Evolutionary conservation across 30 jellyfish, hydroid and myxozoan species (phyloP).

Genomic region (Clytia hemisphaerica): DNA sequence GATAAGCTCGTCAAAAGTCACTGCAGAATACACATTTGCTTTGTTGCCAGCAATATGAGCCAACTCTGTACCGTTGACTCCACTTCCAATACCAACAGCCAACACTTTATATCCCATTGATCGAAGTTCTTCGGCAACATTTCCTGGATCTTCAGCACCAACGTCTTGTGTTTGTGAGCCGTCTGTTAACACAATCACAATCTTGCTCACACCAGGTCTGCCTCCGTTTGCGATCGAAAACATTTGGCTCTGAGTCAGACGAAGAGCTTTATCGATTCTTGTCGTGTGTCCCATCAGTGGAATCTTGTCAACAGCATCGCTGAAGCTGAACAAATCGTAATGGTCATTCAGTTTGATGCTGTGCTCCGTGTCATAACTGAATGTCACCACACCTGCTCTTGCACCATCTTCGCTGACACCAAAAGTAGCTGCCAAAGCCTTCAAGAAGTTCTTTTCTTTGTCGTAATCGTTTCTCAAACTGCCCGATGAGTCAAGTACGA

Average conservation of each 20-base stretch:
- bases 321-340: constrained; percentile 1
- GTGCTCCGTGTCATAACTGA: constrained; percentile 48
- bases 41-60: constrained; percentile 31
- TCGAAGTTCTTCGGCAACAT: constrained; percentile 32
- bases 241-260: constrained; percentile 25
- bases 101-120: constrained; percentile 19
- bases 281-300: constrained; percentile 56
- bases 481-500: constrained; percentile 58
- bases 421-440: constrained; percentile 26
- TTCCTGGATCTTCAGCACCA: constrained; percentile 52
- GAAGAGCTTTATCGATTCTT: constrained; percentile 50
- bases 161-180: constrained; percentile 48
- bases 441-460: constrained; percentile 54
- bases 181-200: constrained; percentile 44
- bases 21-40: neutral
- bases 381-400: constrained; percentile 50
- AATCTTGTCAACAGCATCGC: constrained; percentile 38
- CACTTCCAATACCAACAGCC: constrained; percentile 49
- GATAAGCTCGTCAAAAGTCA: constrained; percentile 16
- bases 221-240: constrained; percentile 27
- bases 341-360: constrained; percentile 29
- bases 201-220: constrained; percentile 30
- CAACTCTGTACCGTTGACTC: constrained; percentile 38
- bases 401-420: constrained; percentile 27
- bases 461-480: constrained; percentile 42